Conservation (phyloP, 2,888 invertebrate genomes). For the Epirrhoe alternata region DNA sequence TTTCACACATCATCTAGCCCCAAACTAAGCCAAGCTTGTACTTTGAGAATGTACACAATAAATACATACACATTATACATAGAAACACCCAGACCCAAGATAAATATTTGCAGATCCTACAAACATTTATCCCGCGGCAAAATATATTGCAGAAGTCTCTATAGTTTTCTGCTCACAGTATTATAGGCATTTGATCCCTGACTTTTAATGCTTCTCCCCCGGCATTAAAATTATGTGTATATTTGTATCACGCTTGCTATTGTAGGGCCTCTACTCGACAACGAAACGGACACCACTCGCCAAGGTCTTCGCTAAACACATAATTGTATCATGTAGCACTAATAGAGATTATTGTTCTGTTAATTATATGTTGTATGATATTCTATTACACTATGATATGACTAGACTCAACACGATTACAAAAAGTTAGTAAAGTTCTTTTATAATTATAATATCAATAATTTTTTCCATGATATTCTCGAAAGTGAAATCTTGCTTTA, state of each 20-base stretch:
- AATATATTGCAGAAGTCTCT: slow-evolving; percentile 52
- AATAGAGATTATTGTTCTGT: slow-evolving; percentile 19
- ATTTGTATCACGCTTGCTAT: slow-evolving; percentile 84
- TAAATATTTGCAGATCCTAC: no score
- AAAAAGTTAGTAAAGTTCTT: not conserved
- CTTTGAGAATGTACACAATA: no score
- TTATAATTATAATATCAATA: no score
- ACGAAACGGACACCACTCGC: slow-evolving; percentile 72
- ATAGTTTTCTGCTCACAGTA: slow-evolving; percentile 60
- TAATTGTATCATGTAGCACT: slow-evolving; percentile 34
- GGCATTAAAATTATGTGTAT: slow-evolving; percentile 85
- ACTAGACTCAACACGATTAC: not conserved
- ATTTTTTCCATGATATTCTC: no score
- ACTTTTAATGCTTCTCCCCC: slow-evolving; percentile 85
- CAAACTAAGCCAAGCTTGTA: no score
- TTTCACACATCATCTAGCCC: no score
- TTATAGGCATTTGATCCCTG: slow-evolving; percentile 85
- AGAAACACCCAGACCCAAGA: no score
- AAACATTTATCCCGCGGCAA: no score
- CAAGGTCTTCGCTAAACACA: slow-evolving; percentile 71
- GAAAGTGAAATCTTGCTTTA: no score
- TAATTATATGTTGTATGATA: not conserved
- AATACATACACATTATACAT: no score
- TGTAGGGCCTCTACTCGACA: slow-evolving; percentile 79
- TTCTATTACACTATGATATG: not conserved